Evolutionary conservation across 1,140 invertebrate genomes (phyloP).

Genomic region (Dinothrombium tinctorium): DNA sequence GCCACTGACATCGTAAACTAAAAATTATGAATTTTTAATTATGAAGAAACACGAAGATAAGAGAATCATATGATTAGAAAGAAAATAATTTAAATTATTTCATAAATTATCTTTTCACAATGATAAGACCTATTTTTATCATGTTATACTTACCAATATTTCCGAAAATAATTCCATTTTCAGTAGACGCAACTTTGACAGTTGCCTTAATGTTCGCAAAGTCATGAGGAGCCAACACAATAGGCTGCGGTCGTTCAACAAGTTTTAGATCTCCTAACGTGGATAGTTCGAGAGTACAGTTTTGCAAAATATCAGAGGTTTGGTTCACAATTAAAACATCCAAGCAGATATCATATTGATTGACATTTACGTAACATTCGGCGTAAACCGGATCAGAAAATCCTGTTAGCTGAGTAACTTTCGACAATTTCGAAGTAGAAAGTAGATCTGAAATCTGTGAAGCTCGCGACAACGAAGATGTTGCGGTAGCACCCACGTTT

Average conservation of each 20-base stretch:
- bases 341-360: constrained; percentile 95
- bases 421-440: constrained; percentile 17
- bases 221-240: constrained; percentile 83
- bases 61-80: constrained; percentile 11
- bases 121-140: not conserved
- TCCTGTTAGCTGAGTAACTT: constrained; percentile 93
- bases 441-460: constrained; percentile 11
- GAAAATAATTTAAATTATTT: no score
- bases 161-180: constrained; percentile 98
- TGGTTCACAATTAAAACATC: constrained; percentile 95
- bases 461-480: constrained; percentile 38
- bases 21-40: constrained; percentile 11
- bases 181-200: constrained; percentile 82
- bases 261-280: constrained; percentile 88
- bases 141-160: constrained; percentile 53
- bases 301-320: constrained; percentile 87
- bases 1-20: constrained; percentile 82
- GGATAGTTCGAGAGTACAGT: constrained; percentile 87
- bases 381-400: constrained; percentile 98
- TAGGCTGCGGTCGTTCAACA: constrained; percentile 84
- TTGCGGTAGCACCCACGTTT: constrained; percentile 30
- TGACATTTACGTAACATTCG: constrained; percentile 96
- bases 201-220: constrained; percentile 96
- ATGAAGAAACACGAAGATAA: constrained; percentile 7
- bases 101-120: no score